phyloP scores from a whole-genome alignment of 2,113 vertebrate species.

The Pholis gunnellus region DNA sequence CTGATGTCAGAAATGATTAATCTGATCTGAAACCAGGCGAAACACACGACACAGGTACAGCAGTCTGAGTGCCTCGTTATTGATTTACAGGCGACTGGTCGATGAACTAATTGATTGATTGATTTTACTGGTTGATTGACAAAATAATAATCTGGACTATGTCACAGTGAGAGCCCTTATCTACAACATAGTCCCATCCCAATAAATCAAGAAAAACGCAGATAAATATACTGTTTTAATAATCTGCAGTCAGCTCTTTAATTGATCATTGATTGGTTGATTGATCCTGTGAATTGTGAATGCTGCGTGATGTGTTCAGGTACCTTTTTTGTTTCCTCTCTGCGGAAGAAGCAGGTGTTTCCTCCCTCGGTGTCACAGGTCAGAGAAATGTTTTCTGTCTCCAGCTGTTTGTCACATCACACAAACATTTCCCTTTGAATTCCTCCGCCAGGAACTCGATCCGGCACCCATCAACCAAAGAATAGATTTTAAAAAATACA shows the following conservation, averaged over 20 bases:
- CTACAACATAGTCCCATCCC: background rate
- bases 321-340: slow-evolving; percentile 32
- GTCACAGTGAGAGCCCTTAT: background rate
- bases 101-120: background rate
- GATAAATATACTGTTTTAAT: background rate
- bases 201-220: background rate
- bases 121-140: background rate
- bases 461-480: slow-evolving; percentile 23
- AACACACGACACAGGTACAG: background rate
- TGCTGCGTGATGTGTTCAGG: slow-evolving; percentile 20
- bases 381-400: slow-evolving; percentile 46
- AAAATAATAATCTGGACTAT: background rate
- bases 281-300: background rate
- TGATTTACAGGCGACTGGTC: background rate
- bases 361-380: slow-evolving; percentile 48
- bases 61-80: background rate
- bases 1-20: slow-evolving; percentile 1
- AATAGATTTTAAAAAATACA: background rate
- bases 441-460: slow-evolving; percentile 15
- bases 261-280: background rate
- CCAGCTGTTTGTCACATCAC: slow-evolving; percentile 46
- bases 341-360: slow-evolving; percentile 47
- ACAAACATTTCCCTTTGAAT: background rate
- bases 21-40: slow-evolving; percentile 1
- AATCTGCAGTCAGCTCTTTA: background rate